Evolutionary conservation across 2,888 invertebrate genomes (phyloP).

Genomic region (Patella depressa): DNA sequence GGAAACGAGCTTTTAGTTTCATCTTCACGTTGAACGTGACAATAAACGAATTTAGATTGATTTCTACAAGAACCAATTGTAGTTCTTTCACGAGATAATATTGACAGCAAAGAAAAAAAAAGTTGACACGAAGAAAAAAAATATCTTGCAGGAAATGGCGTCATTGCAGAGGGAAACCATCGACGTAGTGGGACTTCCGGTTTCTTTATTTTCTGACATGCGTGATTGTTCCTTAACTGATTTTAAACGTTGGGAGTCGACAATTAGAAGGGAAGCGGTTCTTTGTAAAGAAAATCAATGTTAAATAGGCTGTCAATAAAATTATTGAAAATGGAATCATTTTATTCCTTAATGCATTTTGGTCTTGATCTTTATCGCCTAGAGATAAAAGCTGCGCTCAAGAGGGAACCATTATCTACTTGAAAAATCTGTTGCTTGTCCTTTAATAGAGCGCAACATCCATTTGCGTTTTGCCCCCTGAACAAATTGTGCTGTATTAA

Average conservation of each 20-base stretch:
- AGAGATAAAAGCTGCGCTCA: background rate
- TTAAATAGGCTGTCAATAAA: slow-evolving; percentile 2
- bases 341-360: background rate
- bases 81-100: background rate
- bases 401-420: background rate
- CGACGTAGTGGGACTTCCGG: slow-evolving; percentile 10
- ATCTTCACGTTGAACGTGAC: background rate
- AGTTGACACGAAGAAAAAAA: background rate
- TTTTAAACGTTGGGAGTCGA: background rate
- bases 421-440: background rate
- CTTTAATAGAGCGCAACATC: background rate
- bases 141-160: slow-evolving; percentile 6
- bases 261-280: background rate
- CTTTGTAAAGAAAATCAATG: background rate
- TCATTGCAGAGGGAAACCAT: background rate
- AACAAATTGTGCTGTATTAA: background rate
- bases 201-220: slow-evolving; percentile 7
- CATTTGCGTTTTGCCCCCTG: background rate
- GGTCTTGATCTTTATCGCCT: too few species aligned
- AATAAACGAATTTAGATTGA: background rate
- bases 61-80: background rate
- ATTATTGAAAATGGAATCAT: slow-evolving; percentile 6
- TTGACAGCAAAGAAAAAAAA: background rate
- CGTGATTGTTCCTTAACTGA: slow-evolving; percentile 2
- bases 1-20: slow-evolving; percentile 21